Evolutionary conservation across 2,113 vertebrate genomes (phyloP).

Genomic region (Passerina amoena): DNA sequence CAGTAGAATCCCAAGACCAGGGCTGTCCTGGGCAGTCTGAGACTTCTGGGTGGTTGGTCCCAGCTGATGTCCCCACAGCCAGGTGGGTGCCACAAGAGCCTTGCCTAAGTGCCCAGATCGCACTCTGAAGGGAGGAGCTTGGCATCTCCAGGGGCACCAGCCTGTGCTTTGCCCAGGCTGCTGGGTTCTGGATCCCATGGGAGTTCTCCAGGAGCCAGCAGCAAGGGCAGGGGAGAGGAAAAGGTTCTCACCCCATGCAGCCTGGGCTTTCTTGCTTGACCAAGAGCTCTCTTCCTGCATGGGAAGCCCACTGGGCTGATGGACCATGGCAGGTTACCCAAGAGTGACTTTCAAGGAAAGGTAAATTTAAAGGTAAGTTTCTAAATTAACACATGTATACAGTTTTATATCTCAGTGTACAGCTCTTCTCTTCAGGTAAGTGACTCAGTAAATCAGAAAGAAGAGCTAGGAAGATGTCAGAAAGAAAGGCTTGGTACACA

Average conservation of each 20-base stretch:
- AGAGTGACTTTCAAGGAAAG: neutral
- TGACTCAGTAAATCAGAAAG: neutral
- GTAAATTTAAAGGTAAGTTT: neutral
- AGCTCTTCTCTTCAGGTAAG: neutral
- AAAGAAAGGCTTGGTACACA: neutral
- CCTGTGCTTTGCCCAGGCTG: neutral
- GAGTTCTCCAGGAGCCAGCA: neutral
- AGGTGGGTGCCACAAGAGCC: neutral
- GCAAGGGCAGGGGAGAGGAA: neutral
- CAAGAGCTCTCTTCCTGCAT: neutral
- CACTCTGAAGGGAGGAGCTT: neutral
- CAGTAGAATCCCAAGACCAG: neutral
- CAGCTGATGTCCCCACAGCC: too few species aligned
- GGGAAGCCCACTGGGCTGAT: neutral
- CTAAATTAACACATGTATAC: neutral
- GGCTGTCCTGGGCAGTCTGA: neutral
- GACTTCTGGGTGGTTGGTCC: neutral
- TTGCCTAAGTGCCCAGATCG: neutral
- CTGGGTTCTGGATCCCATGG: neutral
- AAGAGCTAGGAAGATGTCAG: neutral
- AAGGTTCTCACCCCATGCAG: rapidly evolving
- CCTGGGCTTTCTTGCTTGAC: neutral
- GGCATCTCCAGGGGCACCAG: neutral
- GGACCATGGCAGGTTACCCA: neutral
- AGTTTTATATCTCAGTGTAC: neutral